Conservation (phyloP, 2,888 invertebrate genomes). For the Zygothrica quintamaculata region DNA sequence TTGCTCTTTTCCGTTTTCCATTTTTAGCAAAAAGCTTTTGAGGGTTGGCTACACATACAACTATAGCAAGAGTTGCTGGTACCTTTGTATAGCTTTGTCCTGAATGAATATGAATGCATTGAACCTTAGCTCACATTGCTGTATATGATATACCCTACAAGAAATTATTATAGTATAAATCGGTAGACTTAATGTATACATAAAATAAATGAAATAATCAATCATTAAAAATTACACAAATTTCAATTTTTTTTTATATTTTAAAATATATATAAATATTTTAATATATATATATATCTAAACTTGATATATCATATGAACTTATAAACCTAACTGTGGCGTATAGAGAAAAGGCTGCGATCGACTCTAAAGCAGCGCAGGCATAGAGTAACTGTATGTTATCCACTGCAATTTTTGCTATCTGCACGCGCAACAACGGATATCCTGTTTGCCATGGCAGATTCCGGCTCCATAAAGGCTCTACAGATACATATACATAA, state of each 20-base stretch:
- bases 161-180: neutral
- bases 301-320: too few relatives aligned
- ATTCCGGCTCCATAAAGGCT: slow-evolving; percentile 30
- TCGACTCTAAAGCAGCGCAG: slow-evolving; percentile 35
- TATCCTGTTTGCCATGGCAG: slow-evolving; percentile 57
- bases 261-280: neutral
- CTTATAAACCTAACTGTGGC: slow-evolving; percentile 12
- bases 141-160: slow-evolving; percentile 22
- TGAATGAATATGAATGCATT: slow-evolving; percentile 57
- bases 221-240: too few relatives aligned
- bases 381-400: too few relatives aligned
- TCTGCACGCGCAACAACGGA: slow-evolving; percentile 57
- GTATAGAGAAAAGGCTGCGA: slow-evolving; percentile 26
- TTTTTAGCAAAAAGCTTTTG: slow-evolving; percentile 15
- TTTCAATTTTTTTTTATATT: too few relatives aligned
- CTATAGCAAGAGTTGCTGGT: slow-evolving; percentile 47
- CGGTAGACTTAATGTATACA: too few relatives aligned
- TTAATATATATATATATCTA: too few relatives aligned
- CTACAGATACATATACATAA: slow-evolving; percentile 8
- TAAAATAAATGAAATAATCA: too few relatives aligned
- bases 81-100: slow-evolving; percentile 48
- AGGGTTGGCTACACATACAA: slow-evolving; percentile 30
- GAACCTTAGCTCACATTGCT: slow-evolving; percentile 14
- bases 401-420: slow-evolving; percentile 45
- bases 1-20: slow-evolving; percentile 37